Base-by-base conservation (phyloP, 2,888 invertebrate genomes). In the Harpalus rufipes region DNA sequence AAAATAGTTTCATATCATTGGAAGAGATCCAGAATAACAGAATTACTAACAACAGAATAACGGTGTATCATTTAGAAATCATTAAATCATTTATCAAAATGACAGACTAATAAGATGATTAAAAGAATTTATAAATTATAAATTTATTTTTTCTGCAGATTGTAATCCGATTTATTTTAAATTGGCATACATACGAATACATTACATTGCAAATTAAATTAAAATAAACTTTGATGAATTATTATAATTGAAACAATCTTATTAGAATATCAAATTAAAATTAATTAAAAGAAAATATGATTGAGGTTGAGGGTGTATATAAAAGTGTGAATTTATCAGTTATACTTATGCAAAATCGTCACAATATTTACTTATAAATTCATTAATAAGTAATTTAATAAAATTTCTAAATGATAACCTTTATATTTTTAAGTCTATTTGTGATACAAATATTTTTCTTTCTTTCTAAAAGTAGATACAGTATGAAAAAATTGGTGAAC, bases 1-100 rank as follows among this genome's bases (percentile, higher is more conserved):
- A 78, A 78, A 78, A 78, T 25, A 78, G 56, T 78, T 78, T 56
- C 58, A 21, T 78, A 78, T 78, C 78, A 58, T 7, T 14, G 58
- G 44, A 68, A 18, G 18, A 74, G 44, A 74, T 74, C 72, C 72
- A 74, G 44, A 74, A 74, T 74, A 74, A 68, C 68, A 32, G 68
- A 12, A 51, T 51, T 51, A 51, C 44, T 51, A 51, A 51, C 44
- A 51, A 51, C 44, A 12, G 6, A 51, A 8, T 51, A 51, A 51
- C 44, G 44, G 44, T 51, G 12, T 12, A 51, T 51, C 44, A 51
- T 51, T 51, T 51, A 51, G 10, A 51, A 51, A 51, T 51, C 44
- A 51, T 51, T 32, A 32, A 32, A 21, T n/a, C 78, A 78, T 78
- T 78, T 78, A 56, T 78, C 78, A 78, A 44, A 74, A 44, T 14